These are phyloP conservation scores for Halichondria panicea DNA, from an alignment of 37 sponge, comb jelly and placozoan species.

Conservation along the genomic window DNA sequence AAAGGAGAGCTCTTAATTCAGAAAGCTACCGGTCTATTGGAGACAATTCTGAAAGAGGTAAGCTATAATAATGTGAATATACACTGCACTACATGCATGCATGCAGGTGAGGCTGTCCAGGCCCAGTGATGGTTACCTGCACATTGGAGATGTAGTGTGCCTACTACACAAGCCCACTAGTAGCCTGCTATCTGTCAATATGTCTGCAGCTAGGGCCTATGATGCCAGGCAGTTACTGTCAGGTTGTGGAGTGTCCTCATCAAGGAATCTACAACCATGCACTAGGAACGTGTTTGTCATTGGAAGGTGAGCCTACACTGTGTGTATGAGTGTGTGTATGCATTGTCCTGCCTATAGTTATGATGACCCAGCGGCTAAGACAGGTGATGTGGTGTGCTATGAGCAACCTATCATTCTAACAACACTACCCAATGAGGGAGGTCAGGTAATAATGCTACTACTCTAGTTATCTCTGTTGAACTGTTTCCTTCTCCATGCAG, in stretches of 20 bases:
- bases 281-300: conserved; percentile 86
- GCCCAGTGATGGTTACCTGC: conserved; percentile 70
- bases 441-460: conserved; percentile 55
- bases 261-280: conserved; percentile 64
- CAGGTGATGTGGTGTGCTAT: conserved; percentile 82
- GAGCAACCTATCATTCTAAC: conserved; percentile 75
- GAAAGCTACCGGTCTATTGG: conserved; percentile 80
- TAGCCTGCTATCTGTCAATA: conserved; percentile 78
- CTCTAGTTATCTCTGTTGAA: background rate
- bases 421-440: conserved; percentile 85
- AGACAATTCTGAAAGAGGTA: conserved; percentile 82
- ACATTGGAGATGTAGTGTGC: conserved; percentile 85
- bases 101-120: conserved; percentile 66
- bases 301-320: conserved; percentile 55
- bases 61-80: background rate
- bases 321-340: background rate
- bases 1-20: conserved; percentile 88
- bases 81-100: background rate
- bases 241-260: conserved; percentile 65
- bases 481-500: conserved; percentile 37
- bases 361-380: conserved; percentile 24
- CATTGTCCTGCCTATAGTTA: conserved; percentile 16
- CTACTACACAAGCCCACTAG: conserved; percentile 74
- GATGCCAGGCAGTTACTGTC: conserved; percentile 60
- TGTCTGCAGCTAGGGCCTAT: conserved; percentile 71